phyloP scores from a whole-genome alignment of 2,113 vertebrate genomes.

The Gobiocypris rarus region DNA sequence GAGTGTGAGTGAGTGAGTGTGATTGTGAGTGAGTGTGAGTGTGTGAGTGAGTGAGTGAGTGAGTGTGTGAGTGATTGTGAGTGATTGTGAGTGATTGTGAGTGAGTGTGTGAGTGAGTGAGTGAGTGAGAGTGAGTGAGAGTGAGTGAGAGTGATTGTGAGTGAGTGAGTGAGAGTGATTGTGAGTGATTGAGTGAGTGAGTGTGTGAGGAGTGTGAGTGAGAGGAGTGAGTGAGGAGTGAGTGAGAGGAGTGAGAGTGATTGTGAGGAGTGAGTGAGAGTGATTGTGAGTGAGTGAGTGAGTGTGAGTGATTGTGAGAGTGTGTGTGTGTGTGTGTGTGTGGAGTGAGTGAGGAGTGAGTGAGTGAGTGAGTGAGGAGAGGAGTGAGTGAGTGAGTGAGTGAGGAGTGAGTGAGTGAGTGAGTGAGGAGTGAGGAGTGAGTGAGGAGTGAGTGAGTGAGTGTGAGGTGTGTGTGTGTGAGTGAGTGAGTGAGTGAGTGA shows the following conservation, averaged over 20 bases:
- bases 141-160: no score
- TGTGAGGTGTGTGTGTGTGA: no score
- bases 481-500: not conserved
- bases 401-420: not conserved
- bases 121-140: no score
- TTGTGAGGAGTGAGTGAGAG: no score
- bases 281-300: not conserved
- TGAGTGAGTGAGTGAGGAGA: no score
- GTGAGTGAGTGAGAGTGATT: not conserved
- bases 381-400: not conserved
- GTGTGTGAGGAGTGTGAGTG: constrained; percentile 12
- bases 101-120: not conserved
- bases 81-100: not conserved
- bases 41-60: not conserved
- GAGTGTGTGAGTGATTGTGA: not conserved
- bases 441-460: not conserved
- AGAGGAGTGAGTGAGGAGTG: not conserved
- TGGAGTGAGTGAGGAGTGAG: not conserved
- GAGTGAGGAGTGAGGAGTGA: no score
- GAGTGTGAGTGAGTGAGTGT: not conserved
- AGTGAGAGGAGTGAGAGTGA: no score
- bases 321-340: no score
- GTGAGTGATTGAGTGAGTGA: not conserved
- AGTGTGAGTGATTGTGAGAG: not conserved
- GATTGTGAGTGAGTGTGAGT: no score